Percentiles rank a stretch among this genome's conserved stretches.
phyloP scores from a whole-genome alignment of 2,113 vertebrate genomes.

The Colinus virginianus region DNA sequence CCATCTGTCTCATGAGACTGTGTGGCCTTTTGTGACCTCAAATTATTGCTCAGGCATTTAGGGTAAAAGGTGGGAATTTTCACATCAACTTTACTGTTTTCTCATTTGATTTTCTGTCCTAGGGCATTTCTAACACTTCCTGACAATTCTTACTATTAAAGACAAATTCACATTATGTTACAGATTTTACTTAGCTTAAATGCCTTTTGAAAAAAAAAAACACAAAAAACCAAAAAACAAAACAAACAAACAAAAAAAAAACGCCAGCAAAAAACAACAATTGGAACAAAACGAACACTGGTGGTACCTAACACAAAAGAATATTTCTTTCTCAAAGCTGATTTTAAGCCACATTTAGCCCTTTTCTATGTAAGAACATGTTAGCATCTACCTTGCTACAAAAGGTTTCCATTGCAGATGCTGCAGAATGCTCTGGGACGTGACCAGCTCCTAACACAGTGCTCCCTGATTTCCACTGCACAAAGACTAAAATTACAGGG shows the following conservation, averaged over 20 bases:
- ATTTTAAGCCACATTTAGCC: not conserved
- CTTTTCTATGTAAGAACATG: not conserved
- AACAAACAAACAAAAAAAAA: too few relatives aligned
- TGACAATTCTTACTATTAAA: not conserved
- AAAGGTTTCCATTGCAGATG: slow-evolving; percentile 25
- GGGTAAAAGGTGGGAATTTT: not conserved
- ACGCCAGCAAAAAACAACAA: not conserved
- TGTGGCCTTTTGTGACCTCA: not conserved
- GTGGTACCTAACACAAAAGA: not conserved
- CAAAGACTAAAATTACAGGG: slow-evolving; percentile 14
- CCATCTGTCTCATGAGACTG: not conserved
- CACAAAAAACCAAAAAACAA: too few relatives aligned
- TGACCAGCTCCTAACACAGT: not conserved
- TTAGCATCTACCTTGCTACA: accelerated
- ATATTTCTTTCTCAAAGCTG: not conserved
- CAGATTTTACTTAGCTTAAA: not conserved
- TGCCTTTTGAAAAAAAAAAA: not conserved
- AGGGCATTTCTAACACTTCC: not conserved
- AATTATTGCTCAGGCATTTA: not conserved
- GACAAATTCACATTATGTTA: not conserved
- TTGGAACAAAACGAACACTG: not conserved
- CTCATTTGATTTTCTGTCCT: not conserved
- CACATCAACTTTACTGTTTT: not conserved
- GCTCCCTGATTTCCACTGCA: slow-evolving; percentile 19
- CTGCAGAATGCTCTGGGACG: not conserved